Conservation (phyloP, 2,113 vertebrate species). For the Osmerus eperlanus region DNA sequence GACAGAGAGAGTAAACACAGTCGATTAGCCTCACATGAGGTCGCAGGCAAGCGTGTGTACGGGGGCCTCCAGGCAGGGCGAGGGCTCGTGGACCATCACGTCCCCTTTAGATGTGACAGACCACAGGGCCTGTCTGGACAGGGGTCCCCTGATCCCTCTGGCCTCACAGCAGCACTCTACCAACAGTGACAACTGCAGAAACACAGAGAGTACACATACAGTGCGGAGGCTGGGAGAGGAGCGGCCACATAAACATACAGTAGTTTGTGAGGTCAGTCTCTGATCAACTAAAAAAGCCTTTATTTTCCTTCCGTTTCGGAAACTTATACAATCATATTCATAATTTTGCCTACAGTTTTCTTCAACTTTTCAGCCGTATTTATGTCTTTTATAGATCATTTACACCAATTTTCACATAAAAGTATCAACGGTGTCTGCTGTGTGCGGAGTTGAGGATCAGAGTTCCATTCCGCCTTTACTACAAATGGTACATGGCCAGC, state of each 20-base stretch:
- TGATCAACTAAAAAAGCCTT: too few relatives aligned
- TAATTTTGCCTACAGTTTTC: too few relatives aligned
- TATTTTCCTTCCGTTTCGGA: too few relatives aligned
- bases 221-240: too few relatives aligned
- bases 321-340: too few relatives aligned
- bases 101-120: slow-evolving; percentile 92
- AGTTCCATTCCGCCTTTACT: neutral
- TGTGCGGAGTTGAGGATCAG: too few relatives aligned
- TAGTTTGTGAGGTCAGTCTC: too few relatives aligned
- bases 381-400: too few relatives aligned
- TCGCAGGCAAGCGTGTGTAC: slow-evolving; percentile 78
- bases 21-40: slow-evolving; percentile 81
- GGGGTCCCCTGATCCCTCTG: slow-evolving; percentile 78
- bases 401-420: too few relatives aligned
- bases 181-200: slow-evolving; percentile 82
- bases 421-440: too few relatives aligned
- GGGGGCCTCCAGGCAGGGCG: slow-evolving; percentile 76
- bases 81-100: slow-evolving; percentile 91
- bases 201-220: neutral
- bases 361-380: too few relatives aligned
- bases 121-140: slow-evolving; percentile 90
- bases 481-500: neutral
- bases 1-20: neutral
- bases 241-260: too few relatives aligned
- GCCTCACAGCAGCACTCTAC: slow-evolving; percentile 87